Percentiles rank a stretch among this genome's conserved stretches.
These are phyloP conservation scores for Scolopax rusticola DNA, from an alignment of 2,797 vertebrate species.

Conservation along the genomic window DNA sequence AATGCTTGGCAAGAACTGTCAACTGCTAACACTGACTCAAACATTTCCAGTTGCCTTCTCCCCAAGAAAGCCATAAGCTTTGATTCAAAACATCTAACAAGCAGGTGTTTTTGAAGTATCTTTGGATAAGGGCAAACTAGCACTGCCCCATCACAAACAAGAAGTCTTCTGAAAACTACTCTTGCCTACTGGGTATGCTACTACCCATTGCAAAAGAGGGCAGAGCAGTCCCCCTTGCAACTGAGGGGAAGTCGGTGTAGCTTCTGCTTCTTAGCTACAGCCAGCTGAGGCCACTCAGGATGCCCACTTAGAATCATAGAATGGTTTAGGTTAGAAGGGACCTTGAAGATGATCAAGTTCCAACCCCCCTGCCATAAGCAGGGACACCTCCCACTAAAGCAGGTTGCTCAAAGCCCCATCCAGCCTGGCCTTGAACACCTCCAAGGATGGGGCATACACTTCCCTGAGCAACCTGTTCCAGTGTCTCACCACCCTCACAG, in stretches of 20 bases:
- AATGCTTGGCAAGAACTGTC: neutral
- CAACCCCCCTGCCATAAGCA: no score
- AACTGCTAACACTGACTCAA: neutral
- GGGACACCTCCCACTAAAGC: no score
- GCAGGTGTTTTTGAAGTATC: accelerated
- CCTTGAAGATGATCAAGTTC: no score
- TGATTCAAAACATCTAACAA: accelerated
- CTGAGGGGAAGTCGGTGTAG: accelerated
- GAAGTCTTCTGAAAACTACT: accelerated
- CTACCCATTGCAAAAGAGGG: accelerated
- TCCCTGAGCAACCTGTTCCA: no score
- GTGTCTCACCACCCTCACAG: no score
- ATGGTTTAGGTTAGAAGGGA: no score
- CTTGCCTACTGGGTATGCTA: neutral
- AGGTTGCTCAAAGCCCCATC: no score
- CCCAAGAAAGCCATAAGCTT: neutral
- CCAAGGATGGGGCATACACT: no score
- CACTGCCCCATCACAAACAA: neutral
- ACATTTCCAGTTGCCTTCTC: neutral
- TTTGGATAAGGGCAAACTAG: accelerated
- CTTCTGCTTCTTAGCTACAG: neutral
- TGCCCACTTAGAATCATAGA: neutral
- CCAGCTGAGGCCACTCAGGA: neutral
- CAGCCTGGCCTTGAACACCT: no score
- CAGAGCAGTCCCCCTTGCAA: accelerated